These are phyloP conservation scores for Kryptopterus vitreolus DNA, from an alignment of 2,797 vertebrate genomes.

Conservation along the genomic window DNA sequence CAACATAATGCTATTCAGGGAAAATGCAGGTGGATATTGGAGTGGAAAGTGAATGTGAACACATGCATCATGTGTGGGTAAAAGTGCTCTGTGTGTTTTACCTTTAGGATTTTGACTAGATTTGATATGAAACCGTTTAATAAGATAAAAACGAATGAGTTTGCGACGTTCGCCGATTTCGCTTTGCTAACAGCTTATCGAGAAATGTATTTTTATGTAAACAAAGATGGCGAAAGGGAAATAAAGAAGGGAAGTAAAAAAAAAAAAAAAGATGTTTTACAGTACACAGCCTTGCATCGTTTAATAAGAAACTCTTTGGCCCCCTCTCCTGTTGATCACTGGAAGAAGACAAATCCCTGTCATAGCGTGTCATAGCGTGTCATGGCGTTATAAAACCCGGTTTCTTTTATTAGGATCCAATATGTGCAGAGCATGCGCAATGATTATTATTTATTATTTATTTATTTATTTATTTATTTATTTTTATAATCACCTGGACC, in stretches of 20 bases:
- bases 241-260: not conserved
- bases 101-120: too few relatives aligned
- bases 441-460: not conserved
- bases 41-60: not conserved
- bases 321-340: conserved; percentile 27
- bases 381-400: not conserved
- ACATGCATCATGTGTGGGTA: not conserved
- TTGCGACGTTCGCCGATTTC: too few relatives aligned
- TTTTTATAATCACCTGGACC: too few relatives aligned
- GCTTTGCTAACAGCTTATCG: not conserved
- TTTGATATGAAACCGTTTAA: not conserved
- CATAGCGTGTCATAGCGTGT: too few relatives aligned
- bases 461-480: not conserved
- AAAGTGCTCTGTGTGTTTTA: not conserved
- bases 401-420: too few relatives aligned
- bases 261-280: not conserved
- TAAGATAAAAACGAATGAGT: too few relatives aligned
- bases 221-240: not conserved
- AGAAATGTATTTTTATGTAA: too few relatives aligned
- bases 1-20: not conserved
- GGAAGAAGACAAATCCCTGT: not conserved
- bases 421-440: too few relatives aligned
- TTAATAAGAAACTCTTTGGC: not conserved
- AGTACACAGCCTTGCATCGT: not conserved
- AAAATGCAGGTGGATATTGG: not conserved